Base-by-base conservation (phyloP, 2,113 vertebrate genomes). In the Oophaga pumilio region DNA sequence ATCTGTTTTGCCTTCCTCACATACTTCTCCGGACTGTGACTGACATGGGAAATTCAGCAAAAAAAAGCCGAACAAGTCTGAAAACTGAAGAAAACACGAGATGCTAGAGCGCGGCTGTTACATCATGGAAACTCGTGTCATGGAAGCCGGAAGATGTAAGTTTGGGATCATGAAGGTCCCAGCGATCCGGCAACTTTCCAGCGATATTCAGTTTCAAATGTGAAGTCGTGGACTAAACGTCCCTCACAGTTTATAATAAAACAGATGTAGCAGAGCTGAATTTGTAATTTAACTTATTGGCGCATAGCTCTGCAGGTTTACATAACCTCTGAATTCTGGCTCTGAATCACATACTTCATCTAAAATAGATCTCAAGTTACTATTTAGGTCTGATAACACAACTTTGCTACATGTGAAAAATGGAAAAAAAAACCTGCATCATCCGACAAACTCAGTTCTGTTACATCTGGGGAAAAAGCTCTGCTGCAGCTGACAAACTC, bases 111-210 rank as follows among this genome's bases (percentile, higher is more conserved):
- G 56, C 13, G 28, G 62, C 12, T 14, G 24, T 76, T 26, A 53
- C 84, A 77, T 85, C 84, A 85, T 85, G 84, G 84, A 85, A 85
- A 77, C 15, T 26, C 49, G 26, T 64, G 84, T 85, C 73, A 50
- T 8, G 49, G 73, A 26, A 3, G 66, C 66, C 6, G 62, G 62
- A 18, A 17, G 82, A 18, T 15, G 15, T 49, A n/a, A 50, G 13
- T 59, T 50, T 66, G n/a, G 73, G 73, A 64, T 33, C 10, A 6
- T 28, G 22, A 26, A 60, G 52, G 57, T 22, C 14, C 10, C 18
- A 13, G 24, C 26, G 0, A 26, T 50, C 18, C 60, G 83, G 53
- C 26, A 15, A 5, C 50, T 28, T 2, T 56, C 69, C 83, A 85
- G 50, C 66, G 20, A 18, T 20, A 6, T 9, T 12, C 52, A 60